These are phyloP conservation scores for Chalcis sispes DNA, from an alignment of 2,888 invertebrate genomes.

Conservation along the genomic window DNA sequence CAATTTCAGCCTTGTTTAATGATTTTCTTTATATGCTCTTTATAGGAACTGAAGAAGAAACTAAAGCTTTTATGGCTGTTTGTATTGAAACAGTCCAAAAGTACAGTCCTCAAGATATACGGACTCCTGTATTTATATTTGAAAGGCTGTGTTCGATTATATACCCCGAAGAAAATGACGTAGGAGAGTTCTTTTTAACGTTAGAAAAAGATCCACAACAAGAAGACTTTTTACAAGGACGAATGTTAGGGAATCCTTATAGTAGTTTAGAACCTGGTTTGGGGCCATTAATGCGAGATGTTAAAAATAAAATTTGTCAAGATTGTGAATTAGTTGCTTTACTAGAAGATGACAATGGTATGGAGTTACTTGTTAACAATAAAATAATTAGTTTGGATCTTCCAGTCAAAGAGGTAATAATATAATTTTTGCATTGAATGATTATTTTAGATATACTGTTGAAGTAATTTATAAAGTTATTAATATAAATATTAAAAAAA, in stretches of 20 bases:
- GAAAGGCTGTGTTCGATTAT: conserved; percentile 98
- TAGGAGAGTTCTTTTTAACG: conserved; percentile 96
- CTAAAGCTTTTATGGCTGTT: conserved; percentile 97
- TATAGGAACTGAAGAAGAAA: conserved; percentile 94
- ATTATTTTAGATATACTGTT: not conserved
- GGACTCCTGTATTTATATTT: conserved; percentile 98
- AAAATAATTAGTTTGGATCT: conserved; percentile 98
- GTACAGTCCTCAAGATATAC: conserved; percentile 92
- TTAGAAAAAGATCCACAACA: conserved; percentile 99
- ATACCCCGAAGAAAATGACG: conserved; percentile 97
- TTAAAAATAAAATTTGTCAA: conserved; percentile 98
- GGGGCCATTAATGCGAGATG: conserved; percentile 98
- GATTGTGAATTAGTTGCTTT: conserved; percentile 99
- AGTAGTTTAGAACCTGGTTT: conserved; percentile 94
- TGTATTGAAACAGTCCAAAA: conserved; percentile 97
- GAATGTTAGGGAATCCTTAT: conserved; percentile 93
- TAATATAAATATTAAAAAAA: too few relatives aligned
- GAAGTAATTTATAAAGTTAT: too few relatives aligned
- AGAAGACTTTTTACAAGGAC: conserved; percentile 95
- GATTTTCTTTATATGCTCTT: not conserved
- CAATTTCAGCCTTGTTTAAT: too few relatives aligned
- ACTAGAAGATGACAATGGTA: conserved; percentile 98
- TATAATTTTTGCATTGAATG: conserved; percentile 1
- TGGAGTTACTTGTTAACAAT: conserved; percentile 98
- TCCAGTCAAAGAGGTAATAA: conserved; percentile 91